phyloP scores from a whole-genome alignment of 2,113 vertebrate species.

The Platysteira castanea region DNA sequence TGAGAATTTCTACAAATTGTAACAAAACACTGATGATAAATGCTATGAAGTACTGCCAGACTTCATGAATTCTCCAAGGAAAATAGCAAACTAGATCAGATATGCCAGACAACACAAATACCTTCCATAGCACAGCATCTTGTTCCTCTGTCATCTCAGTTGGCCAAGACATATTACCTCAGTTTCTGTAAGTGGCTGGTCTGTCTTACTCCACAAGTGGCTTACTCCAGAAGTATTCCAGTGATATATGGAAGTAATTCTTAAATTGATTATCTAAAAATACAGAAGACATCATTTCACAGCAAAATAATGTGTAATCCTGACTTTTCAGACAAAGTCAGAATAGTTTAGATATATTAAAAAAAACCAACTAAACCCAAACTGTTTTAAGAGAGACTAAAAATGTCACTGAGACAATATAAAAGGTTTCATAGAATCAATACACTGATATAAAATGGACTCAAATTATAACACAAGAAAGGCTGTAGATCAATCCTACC shows the following conservation, averaged over 20 bases:
- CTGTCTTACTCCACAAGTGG: background rate
- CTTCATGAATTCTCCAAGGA: slow-evolving; percentile 36
- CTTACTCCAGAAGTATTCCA: background rate
- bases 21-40: slow-evolving; percentile 32
- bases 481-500: background rate
- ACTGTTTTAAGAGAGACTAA: background rate
- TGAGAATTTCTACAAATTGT: slow-evolving; percentile 29
- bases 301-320: background rate
- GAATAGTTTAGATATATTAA: background rate
- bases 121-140: background rate
- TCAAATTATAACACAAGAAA: background rate
- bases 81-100: slow-evolving; percentile 8
- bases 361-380: background rate
- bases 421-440: background rate
- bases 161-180: background rate
- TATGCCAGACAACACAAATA: slow-evolving; percentile 14
- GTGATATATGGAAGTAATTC: background rate
- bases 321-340: background rate
- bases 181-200: background rate
- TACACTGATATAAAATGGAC: background rate
- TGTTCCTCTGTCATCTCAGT: background rate
- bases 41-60: slow-evolving; percentile 14
- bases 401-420: background rate
- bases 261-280: background rate
- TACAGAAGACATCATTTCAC: background rate